Evolutionary conservation across 35 echinoderm and acorn worm genomes (phyloP).

Genomic region (Heliocidaris tuberculata): DNA sequence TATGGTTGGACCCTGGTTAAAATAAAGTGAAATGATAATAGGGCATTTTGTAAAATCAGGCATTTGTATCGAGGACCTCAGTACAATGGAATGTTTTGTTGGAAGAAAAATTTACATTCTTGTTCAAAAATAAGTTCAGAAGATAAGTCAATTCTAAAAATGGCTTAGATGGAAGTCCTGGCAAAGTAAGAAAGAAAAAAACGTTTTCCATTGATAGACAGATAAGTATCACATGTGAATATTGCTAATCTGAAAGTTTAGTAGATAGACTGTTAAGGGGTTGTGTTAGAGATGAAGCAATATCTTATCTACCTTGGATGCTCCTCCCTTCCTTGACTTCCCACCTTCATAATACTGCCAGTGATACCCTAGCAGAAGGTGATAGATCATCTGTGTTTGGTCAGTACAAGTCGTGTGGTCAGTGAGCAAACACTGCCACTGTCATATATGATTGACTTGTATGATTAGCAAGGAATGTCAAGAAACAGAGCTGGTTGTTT

Average conservation of each 20-base stretch:
- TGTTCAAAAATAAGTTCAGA: not conserved
- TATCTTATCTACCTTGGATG: not conserved
- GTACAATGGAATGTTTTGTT: not conserved
- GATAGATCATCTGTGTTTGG: not conserved
- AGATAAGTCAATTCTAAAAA: not conserved
- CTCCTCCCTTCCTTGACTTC: not conserved
- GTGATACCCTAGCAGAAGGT: not conserved
- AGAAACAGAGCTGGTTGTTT: not conserved
- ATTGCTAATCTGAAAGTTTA: not conserved
- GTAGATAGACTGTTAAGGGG: not conserved
- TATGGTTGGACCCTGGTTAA: not conserved
- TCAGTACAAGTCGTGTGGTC: not conserved
- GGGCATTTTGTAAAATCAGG: not conserved
- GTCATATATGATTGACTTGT: not conserved
- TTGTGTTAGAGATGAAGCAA: not conserved
- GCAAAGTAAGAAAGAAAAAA: not conserved
- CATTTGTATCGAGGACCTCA: too few species aligned
- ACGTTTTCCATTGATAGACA: not conserved
- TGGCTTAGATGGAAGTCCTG: not conserved
- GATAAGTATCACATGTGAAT: not conserved
- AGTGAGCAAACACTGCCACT: not conserved
- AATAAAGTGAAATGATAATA: not conserved
- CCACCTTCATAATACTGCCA: constrained; percentile 15
- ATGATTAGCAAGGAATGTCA: not conserved
- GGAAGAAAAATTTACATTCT: not conserved